phyloP scores from a whole-genome alignment of 2,888 invertebrate species.

The Camponotus fellah region DNA sequence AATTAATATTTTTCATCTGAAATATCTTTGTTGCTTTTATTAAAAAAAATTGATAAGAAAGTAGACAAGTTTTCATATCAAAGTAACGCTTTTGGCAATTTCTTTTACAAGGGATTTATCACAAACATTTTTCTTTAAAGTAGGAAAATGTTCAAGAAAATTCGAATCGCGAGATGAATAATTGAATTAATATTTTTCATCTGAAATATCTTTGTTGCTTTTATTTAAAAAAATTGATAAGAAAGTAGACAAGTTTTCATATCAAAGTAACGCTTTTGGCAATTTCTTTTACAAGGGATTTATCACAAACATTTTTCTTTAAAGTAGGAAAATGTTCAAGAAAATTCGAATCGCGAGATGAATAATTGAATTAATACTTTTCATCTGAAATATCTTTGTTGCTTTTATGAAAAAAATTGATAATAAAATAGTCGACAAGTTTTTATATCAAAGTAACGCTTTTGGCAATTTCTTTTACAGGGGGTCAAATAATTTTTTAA shows the following conservation, averaged over 20 bases:
- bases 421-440: neutral
- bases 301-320: too few species aligned
- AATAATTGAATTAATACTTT: neutral
- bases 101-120: too few species aligned
- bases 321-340: neutral
- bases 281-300: neutral
- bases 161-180: conserved; percentile 8
- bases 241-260: neutral
- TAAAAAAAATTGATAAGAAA: too few species aligned
- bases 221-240: neutral
- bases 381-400: neutral
- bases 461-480: neutral
- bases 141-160: neutral
- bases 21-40: too few species aligned
- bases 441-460: neutral
- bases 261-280: neutral
- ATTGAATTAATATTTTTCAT: neutral
- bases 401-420: neutral
- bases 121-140: too few species aligned
- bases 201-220: neutral
- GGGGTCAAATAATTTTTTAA: neutral
- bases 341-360: neutral
- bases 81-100: too few species aligned
- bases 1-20: too few species aligned
- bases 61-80: too few species aligned